A percentile compares a stretch with the other conserved stretches of the same genome.
These are phyloP conservation scores for Torymus texanus DNA, from an alignment of 2,888 invertebrate genomes.

Conservation along the genomic window DNA sequence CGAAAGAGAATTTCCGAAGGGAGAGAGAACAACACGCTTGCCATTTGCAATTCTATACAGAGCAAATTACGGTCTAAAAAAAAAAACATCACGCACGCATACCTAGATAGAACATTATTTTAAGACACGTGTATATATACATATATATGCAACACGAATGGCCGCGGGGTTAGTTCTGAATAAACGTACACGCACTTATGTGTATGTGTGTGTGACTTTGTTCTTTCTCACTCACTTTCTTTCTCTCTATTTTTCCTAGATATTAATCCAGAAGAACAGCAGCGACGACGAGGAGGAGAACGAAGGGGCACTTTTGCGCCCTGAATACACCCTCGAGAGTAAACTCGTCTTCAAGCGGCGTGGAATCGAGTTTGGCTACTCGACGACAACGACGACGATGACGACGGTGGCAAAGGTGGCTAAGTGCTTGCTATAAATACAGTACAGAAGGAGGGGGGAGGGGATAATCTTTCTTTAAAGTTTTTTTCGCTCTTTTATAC, in stretches of 20 bases:
- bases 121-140: no score
- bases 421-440: conserved; percentile 17
- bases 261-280: neutral
- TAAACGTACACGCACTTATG: no score
- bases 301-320: conserved; percentile 25
- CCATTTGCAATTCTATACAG: conserved; percentile 23
- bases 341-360: conserved; percentile 19
- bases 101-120: no score
- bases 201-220: no score
- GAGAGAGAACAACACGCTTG: neutral
- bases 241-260: conserved; percentile 5
- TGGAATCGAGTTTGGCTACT: conserved; percentile 32
- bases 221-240: neutral
- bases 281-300: neutral
- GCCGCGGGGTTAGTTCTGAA: no score
- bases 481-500: neutral
- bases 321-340: conserved; percentile 32
- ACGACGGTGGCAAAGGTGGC: neutral
- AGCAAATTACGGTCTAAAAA: conserved; percentile 7
- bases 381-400: no score
- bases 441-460: no score
- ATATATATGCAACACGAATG: no score
- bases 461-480: neutral
- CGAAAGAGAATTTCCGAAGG: neutral
- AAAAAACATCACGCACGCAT: no score